These are phyloP conservation scores for Nasonia longicornis DNA, from an alignment of 1,140 invertebrate genomes.

Conservation along the genomic window DNA sequence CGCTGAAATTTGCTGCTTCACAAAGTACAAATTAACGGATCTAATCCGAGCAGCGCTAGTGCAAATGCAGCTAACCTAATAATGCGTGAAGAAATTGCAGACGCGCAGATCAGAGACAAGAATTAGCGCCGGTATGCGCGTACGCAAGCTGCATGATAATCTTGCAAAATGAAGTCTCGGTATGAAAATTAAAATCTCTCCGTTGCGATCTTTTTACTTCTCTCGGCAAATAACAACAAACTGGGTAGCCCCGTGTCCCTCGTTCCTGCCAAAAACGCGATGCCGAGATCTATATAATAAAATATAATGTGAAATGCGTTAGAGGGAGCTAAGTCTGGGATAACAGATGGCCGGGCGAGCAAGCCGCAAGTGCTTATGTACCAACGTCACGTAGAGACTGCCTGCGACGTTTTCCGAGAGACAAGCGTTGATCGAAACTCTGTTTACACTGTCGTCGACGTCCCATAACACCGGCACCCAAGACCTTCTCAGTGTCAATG, in stretches of 20 bases:
- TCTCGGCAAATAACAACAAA: no score
- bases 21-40: no score
- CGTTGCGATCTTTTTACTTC: no score
- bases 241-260: no score
- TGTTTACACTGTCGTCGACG: not conserved
- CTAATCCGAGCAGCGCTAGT: no score
- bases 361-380: not conserved
- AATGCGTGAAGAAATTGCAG: not conserved
- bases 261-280: no score
- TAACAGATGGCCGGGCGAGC: not conserved
- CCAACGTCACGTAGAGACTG: not conserved
- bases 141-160: not conserved
- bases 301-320: not conserved
- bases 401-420: not conserved
- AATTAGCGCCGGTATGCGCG: not conserved
- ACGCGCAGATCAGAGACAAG: not conserved
- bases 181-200: no score
- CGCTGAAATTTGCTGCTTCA: no score
- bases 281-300: no score
- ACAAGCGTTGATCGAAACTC: conserved; percentile 1
- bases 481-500: no score
- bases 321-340: not conserved
- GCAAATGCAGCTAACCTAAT: not conserved
- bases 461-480: not conserved
- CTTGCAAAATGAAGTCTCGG: no score